Percentiles rank a stretch among this genome's conserved stretches.
These are phyloP conservation scores for Buceros bicornis DNA, from an alignment of 2,797 vertebrate genomes.

Conservation along the genomic window DNA sequence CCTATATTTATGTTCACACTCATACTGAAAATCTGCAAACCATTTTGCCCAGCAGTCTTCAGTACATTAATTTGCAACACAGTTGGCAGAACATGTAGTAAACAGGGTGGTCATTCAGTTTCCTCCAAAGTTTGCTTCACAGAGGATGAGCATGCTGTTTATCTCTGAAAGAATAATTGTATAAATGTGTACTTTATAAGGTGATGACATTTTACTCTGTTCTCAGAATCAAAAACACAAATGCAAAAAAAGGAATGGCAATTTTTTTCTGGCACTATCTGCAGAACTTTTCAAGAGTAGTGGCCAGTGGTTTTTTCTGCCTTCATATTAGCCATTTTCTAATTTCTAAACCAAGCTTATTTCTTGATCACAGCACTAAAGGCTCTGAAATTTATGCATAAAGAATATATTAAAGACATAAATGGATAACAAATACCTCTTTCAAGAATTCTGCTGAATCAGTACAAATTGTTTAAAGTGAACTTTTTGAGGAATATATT, in stretches of 20 bases:
- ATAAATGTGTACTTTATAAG: not conserved
- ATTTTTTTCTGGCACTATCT: not conserved
- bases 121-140: not conserved
- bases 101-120: conserved; percentile 5
- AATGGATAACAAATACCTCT: not conserved
- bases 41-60: conserved; percentile 26
- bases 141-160: not conserved
- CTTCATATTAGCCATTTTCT: not conserved
- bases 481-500: not conserved
- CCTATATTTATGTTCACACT: conserved; percentile 15
- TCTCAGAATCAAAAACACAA: not conserved
- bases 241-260: not conserved
- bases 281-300: not conserved
- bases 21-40: conserved; percentile 14
- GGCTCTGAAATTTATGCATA: not conserved
- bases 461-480: not conserved
- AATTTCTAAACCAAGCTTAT: not conserved
- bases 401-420: not conserved
- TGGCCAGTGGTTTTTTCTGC: accelerated
- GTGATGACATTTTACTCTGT: not conserved
- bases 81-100: not conserved
- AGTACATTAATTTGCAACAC: conserved; percentile 27
- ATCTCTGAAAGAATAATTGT: not conserved
- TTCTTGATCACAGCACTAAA: not conserved
- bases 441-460: not conserved